Percentiles rank a stretch among this genome's conserved stretches.
phyloP scores from a whole-genome alignment of 2,888 invertebrate genomes.

The Clunio marinus region DNA sequence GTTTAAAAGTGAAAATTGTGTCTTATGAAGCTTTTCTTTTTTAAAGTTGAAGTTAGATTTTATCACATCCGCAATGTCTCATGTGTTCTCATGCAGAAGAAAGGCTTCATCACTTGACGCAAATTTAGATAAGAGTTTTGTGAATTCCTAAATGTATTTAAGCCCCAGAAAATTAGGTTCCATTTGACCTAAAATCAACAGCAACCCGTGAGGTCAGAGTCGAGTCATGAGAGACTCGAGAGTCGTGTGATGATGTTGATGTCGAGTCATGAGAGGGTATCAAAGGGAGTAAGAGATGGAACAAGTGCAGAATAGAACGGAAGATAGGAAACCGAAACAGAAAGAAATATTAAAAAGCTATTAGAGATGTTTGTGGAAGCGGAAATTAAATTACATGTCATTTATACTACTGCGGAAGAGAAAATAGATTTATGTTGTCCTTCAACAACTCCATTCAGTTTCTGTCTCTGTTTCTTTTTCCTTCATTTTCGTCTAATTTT shows the following conservation, averaged over 20 bases:
- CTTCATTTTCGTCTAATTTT: background rate
- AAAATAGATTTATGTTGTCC: constrained; percentile 31
- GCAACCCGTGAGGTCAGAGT: background rate
- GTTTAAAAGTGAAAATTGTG: too few relatives aligned
- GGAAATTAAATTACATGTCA: constrained; percentile 36
- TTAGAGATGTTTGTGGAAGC: constrained; percentile 18
- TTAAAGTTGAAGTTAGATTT: background rate
- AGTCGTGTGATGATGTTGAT: too few relatives aligned
- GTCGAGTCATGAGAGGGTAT: too few relatives aligned
- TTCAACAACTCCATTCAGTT: background rate
- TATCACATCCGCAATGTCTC: background rate
- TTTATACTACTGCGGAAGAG: constrained; percentile 8
- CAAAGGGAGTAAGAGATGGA: too few relatives aligned
- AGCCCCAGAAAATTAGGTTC: constrained; percentile 16
- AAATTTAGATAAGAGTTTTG: background rate
- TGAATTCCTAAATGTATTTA: background rate
- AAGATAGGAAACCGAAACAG: background rate
- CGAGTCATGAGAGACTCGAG: too few relatives aligned
- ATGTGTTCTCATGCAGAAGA: background rate
- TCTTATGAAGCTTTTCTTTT: too few relatives aligned
- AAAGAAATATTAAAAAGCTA: constrained; percentile 24
- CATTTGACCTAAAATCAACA: background rate
- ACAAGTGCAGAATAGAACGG: background rate
- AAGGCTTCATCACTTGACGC: background rate
- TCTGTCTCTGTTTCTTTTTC: too few relatives aligned